These are phyloP conservation scores for Mohoua ochrocephala DNA, from an alignment of 2,113 vertebrate species.

Conservation along the genomic window DNA sequence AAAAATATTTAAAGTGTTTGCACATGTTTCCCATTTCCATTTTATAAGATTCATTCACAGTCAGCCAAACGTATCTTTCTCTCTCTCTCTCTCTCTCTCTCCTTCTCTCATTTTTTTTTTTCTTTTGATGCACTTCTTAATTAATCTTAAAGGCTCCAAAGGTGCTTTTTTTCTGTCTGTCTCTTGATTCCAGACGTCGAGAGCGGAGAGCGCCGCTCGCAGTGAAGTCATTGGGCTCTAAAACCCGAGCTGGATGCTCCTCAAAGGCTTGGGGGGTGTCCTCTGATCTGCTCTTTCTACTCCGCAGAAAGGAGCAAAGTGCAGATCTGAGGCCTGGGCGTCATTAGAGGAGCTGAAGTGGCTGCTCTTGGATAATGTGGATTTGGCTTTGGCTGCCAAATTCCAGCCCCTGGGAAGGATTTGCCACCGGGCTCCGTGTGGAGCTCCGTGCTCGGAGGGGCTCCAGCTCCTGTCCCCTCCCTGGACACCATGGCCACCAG, in stretches of 20 bases:
- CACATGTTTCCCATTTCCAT: slow-evolving; percentile 60
- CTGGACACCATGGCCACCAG: not conserved
- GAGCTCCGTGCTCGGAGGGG: not conserved
- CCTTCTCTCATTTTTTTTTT: not conserved
- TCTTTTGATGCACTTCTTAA: slow-evolving; percentile 43
- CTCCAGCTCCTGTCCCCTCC: not conserved
- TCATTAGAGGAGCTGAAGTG: not conserved
- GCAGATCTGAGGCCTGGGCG: slow-evolving; percentile 14
- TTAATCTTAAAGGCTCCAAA: slow-evolving; percentile 38
- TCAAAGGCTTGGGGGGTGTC: slow-evolving; percentile 55
- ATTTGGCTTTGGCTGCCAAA: not conserved
- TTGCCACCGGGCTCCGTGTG: not conserved
- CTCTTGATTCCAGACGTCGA: not conserved
- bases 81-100: not conserved
- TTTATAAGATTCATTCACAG: slow-evolving; percentile 59
- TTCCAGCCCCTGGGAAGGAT: not conserved
- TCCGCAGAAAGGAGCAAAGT: slow-evolving; percentile 18
- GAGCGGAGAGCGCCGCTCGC: not conserved
- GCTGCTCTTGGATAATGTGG: not conserved
- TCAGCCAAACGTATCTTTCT: slow-evolving; percentile 53
- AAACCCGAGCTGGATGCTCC: slow-evolving; percentile 39
- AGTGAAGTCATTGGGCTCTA: slow-evolving; percentile 27
- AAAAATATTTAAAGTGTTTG: slow-evolving; percentile 41
- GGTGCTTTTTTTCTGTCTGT: slow-evolving; percentile 34
- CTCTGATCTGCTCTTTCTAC: slow-evolving; percentile 30